Evolutionary conservation across 2,888 invertebrate species (phyloP).

Genomic region (Morpho achilles): DNA sequence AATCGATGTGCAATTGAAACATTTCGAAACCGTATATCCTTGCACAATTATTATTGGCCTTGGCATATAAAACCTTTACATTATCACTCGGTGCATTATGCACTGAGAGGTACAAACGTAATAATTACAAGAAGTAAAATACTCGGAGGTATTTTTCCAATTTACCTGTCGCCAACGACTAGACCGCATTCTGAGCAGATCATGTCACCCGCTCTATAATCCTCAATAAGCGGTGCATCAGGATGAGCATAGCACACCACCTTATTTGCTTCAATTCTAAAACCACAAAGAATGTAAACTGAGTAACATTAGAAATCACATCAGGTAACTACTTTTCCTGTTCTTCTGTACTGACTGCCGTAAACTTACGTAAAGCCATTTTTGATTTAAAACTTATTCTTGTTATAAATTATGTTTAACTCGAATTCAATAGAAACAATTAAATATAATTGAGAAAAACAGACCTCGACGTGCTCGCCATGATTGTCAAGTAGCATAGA

Average conservation of each 20-base stretch:
- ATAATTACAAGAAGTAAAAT: slow-evolving; percentile 6
- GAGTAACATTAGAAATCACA: slow-evolving; percentile 48
- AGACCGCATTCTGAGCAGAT: slow-evolving; percentile 99
- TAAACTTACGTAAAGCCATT: slow-evolving; percentile 49
- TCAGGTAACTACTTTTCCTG: slow-evolving; percentile 33
- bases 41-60: slow-evolving; percentile 23
- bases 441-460: slow-evolving; percentile 62
- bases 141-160: slow-evolving; percentile 21
- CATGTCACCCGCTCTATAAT: slow-evolving; percentile 99
- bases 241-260: slow-evolving; percentile 97
- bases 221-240: slow-evolving; percentile 97
- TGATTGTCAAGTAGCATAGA: slow-evolving; percentile 68
- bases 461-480: slow-evolving; percentile 85
- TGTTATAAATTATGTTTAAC: slow-evolving; percentile 39
- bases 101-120: slow-evolving; percentile 4
- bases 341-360: slow-evolving; percentile 32
- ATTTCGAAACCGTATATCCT: slow-evolving; percentile 21
- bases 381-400: slow-evolving; percentile 40
- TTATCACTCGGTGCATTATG: slow-evolving; percentile 11
- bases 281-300: slow-evolving; percentile 51
- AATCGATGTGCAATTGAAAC: slow-evolving; percentile 18
- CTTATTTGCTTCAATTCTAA: slow-evolving; percentile 85
- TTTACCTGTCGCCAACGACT: slow-evolving; percentile 97
- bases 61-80: slow-evolving; percentile 23
- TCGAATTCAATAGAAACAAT: slow-evolving; percentile 39